Conservation (phyloP, 2,113 vertebrate genomes). For the Mirounga angustirostris region DNA sequence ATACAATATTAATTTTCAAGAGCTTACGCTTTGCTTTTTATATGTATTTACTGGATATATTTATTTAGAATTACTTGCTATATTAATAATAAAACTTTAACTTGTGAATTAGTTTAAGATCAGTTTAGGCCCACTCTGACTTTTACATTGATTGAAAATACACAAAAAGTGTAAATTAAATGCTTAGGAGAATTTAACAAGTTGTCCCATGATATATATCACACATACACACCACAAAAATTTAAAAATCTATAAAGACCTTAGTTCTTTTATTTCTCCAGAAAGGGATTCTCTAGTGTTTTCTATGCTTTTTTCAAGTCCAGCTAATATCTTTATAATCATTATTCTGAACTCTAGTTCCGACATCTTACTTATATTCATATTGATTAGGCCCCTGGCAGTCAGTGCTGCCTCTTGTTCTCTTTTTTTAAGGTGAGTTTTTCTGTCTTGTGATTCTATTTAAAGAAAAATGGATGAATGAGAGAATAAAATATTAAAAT, state of each 20-base stretch:
- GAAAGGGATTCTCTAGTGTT: no score
- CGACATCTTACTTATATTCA: no score
- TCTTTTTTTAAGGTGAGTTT: no score
- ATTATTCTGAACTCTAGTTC: no score
- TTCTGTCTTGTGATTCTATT: no score
- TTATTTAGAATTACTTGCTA: slow-evolving; percentile 64
- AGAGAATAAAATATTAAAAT: no score
- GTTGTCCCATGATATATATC: neutral
- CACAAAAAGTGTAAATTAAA: slow-evolving; percentile 70
- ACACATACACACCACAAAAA: neutral
- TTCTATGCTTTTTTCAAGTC: no score
- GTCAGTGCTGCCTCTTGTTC: no score
- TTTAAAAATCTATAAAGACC: neutral
- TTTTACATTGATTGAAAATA: slow-evolving; percentile 56
- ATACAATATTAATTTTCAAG: slow-evolving; percentile 56
- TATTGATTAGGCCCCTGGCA: no score
- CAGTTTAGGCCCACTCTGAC: slow-evolving; percentile 53
- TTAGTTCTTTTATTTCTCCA: no score
- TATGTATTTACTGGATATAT: slow-evolving; percentile 22
- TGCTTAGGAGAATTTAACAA: neutral
- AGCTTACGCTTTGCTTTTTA: neutral
- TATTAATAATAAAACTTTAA: slow-evolving; percentile 59
- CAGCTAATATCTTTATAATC: no score
- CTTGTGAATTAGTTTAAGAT: slow-evolving; percentile 16
- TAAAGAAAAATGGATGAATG: no score